These are phyloP conservation scores for Desmophyllum pertusum DNA, from an alignment of 92 coral and sea anemone genomes.

Conservation along the genomic window DNA sequence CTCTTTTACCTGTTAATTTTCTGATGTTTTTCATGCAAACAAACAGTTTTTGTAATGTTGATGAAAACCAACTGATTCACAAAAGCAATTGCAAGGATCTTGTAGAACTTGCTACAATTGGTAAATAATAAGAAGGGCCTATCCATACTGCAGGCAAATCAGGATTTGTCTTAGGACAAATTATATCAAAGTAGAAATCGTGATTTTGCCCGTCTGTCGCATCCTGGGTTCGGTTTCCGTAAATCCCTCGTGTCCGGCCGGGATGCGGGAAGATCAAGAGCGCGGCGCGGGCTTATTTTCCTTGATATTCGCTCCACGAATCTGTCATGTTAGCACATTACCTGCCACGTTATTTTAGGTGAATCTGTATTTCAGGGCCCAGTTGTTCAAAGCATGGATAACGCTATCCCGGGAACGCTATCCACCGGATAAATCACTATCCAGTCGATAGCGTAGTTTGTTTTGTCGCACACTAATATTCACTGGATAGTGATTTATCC, in stretches of 20 bases:
- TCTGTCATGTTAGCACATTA: background rate
- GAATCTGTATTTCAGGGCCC: too few species aligned
- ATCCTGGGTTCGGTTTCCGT: conserved; percentile 14
- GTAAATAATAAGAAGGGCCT: background rate
- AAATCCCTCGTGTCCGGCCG: background rate
- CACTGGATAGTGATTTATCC: too few species aligned
- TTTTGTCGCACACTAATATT: too few species aligned
- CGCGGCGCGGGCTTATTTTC: background rate
- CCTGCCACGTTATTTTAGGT: background rate
- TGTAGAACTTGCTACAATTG: background rate
- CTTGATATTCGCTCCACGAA: background rate
- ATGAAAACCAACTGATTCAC: too few species aligned
- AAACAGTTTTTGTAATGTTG: too few species aligned
- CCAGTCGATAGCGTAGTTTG: too few species aligned
- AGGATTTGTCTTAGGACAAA: background rate
- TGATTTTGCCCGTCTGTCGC: background rate
- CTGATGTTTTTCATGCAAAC: too few species aligned
- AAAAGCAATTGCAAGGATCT: too few species aligned
- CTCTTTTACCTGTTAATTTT: too few species aligned
- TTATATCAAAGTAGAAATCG: background rate
- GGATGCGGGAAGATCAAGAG: background rate
- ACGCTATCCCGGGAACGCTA: too few species aligned
- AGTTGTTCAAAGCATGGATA: too few species aligned
- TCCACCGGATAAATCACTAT: too few species aligned
- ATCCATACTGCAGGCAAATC: background rate